Evolutionary conservation across 2,888 invertebrate genomes (phyloP), one percentile per base, ranked within the genome.

Genomic region (Tetramorium bicarinatum): DNA sequence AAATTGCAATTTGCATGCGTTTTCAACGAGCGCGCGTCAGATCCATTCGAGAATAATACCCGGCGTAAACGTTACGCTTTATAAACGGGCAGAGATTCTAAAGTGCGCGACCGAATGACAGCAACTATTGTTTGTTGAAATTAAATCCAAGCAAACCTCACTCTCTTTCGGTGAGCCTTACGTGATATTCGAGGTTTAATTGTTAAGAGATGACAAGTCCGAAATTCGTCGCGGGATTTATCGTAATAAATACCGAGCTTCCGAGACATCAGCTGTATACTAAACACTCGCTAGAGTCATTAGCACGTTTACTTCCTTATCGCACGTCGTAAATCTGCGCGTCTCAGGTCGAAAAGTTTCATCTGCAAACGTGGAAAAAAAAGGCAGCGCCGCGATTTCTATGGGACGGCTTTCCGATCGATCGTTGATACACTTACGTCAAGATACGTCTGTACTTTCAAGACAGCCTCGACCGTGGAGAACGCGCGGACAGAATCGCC

Each of bases 401-500:
- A 15, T 6, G 18, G 18, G n/a, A 21, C 9, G 41, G 3, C 9
- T 41, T 34, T 41, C 41, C 41, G 79, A 72, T 52, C 71, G 59
- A 72, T 49, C 71, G 21, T 11, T 1, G 56, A 71, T 79, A 34
- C 47, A 80, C 79, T 80, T 72, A 80, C 79, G 18, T 49, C 59
- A 47, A 47, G 34, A 59, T 25, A 44, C 25, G 41, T 38, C 21
- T 47, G 59, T 61, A 38, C 87, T 71, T 72, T 81, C 62, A 56
- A 44, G 41, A 18, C 21, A 56, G 34, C 13, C 34, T 59, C 29
- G 29, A 4, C 11, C 9, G 29, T 56, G 77, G 56, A 47, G 44
- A 71, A 79, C 41, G 18, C 87, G 85, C 87, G 87, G 84, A 87
- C 89, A 89, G 88, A 90, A 90, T 90, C 85, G 89, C 88, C 92